Evolutionary conservation across 1,140 invertebrate species (phyloP), one percentile per base, ranked within the genome.

Genomic region (Ips typographus): DNA sequence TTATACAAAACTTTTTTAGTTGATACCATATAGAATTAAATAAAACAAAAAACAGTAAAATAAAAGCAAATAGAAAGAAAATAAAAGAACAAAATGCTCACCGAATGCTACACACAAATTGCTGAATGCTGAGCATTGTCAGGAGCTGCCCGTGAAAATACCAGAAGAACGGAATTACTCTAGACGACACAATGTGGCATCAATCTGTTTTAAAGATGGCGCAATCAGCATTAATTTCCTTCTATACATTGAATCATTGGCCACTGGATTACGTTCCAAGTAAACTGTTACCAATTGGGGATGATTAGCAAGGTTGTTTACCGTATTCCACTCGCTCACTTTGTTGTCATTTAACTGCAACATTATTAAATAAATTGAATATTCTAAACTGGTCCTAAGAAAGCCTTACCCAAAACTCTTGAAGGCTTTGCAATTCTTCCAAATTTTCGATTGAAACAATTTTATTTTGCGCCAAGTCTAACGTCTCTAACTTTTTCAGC

Each of bases 291-390:
- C 81, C 5, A 99, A 79, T 42, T 91, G 89, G 75, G 89, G 90
- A 72, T 96, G 90, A 0, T 83, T 74, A 49, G 85, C 83, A 55
- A 99, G 83, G 61, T 87, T 84, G 55, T 97, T 90, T 3, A 99
- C 75, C 52, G 91, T 90, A 40, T 85, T 86, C 96, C 96, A 99
- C 55, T 93, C 89, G 58, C 87, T 83, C 53, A 99, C 88, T 76
- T 89, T 83, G 82, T 99, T 99, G 77, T 98, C 90, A 80, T 99
- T 99, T 56, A 97, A 84, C 94, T 97, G 80, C 68, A 89, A 81
- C 60, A 70, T 22, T 22, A 22, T 22, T 22, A 22, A 22, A 22
- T 22, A 22, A 22, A 22, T 70, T 41, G 7, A 47, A 64, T 55
- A 3, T 22, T 60, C 6, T 8, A 22, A 22, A 22, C 22, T 22